Percentiles rank a stretch among this genome's conserved stretches.
Conservation (phyloP, 2,888 invertebrate species). For the Phyllotreta cruciferae region DNA sequence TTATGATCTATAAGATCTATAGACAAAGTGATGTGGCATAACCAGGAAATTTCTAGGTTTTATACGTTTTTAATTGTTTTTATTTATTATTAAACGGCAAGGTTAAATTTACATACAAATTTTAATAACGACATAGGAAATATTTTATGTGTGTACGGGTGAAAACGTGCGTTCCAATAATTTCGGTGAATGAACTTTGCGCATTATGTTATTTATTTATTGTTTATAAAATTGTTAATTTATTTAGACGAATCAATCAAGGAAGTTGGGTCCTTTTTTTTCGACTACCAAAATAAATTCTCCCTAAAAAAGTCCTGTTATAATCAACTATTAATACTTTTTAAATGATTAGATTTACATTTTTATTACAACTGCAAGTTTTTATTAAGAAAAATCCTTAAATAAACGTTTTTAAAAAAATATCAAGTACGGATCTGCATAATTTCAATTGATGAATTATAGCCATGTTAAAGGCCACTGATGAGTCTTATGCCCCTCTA, state of each 20-base stretch:
- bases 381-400: too few species aligned
- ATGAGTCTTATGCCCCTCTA: too few species aligned
- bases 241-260: background rate
- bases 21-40: constrained; percentile 36
- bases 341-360: too few species aligned
- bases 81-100: constrained; percentile 30
- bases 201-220: background rate
- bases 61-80: constrained; percentile 39
- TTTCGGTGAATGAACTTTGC: constrained; percentile 28
- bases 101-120: constrained; percentile 32
- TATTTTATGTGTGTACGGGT: constrained; percentile 16
- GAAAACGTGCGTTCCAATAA: constrained; percentile 21
- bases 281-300: background rate
- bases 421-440: too few species aligned
- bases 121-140: constrained; percentile 23
- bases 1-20: constrained; percentile 39
- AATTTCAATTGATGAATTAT: too few species aligned
- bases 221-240: constrained; percentile 8
- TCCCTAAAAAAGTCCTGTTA: too few species aligned
- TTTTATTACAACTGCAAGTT: too few species aligned
- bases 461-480: too few species aligned
- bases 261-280: background rate
- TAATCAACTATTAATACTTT: too few species aligned
- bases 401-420: too few species aligned
- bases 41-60: constrained; percentile 30